Conservation (phyloP, 64 coral and sea anemone genomes). For the Trachythela sp. region DNA sequence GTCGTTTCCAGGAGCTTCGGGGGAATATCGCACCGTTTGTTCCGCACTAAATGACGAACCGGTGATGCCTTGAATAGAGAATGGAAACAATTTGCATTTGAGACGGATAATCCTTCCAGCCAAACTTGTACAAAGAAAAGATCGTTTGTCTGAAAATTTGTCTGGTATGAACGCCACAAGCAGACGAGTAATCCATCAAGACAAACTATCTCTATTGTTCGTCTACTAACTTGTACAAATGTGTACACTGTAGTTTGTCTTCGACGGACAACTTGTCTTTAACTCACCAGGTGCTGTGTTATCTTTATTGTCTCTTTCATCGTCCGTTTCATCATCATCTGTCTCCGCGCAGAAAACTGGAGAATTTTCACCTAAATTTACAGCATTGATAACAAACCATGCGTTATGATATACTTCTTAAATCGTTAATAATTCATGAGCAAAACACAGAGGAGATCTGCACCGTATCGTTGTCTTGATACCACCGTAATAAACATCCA, state of each 20-base stretch:
- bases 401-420: not conserved
- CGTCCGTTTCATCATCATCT: slow-evolving; percentile 58
- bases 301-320: slow-evolving; percentile 2
- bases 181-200: no score
- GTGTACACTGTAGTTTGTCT: no score
- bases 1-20: not conserved
- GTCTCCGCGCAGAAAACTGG: not conserved
- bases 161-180: no score
- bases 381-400: not conserved
- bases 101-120: no score
- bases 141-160: no score
- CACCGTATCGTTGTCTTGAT: no score
- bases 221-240: no score
- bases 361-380: not conserved
- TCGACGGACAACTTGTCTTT: not conserved
- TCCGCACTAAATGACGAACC: not conserved
- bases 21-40: not conserved
- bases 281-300: not conserved
- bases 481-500: no score
- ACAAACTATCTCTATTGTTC: no score
- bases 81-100: not conserved
- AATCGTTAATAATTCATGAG: not conserved
- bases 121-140: no score
- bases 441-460: no score
- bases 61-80: not conserved